phyloP scores from a whole-genome alignment of 2,113 vertebrate genomes.

The Archocentrus centrarchus region DNA sequence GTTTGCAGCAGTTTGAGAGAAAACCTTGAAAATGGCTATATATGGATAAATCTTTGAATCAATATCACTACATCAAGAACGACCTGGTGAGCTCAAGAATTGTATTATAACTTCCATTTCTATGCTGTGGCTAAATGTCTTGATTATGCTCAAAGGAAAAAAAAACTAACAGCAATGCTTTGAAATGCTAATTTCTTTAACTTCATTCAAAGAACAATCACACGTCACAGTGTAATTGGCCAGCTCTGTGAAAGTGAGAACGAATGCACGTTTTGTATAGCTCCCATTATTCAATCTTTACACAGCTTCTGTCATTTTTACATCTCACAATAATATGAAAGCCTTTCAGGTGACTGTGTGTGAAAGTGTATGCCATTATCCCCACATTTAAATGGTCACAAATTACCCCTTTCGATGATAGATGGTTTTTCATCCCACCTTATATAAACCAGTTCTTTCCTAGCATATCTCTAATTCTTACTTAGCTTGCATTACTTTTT shows the following conservation, averaged over 20 bases:
- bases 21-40: no score
- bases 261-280: background rate
- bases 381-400: background rate
- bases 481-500: background rate
- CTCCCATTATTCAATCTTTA: background rate
- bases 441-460: background rate
- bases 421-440: background rate
- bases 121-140: background rate
- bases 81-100: background rate
- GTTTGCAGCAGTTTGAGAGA: no score
- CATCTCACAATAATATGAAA: background rate
- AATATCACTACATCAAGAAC: background rate
- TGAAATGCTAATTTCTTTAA: background rate
- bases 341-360: background rate
- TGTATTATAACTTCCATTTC: background rate
- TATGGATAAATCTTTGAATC: background rate
- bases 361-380: background rate
- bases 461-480: background rate
- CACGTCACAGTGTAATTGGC: background rate
- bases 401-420: background rate
- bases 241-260: background rate
- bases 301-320: background rate
- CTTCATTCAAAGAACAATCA: conserved; percentile 3
- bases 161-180: background rate
- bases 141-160: background rate